Evolutionary conservation across 1,140 invertebrate species (phyloP).

Genomic region (Aphaenogaster floridana): DNA sequence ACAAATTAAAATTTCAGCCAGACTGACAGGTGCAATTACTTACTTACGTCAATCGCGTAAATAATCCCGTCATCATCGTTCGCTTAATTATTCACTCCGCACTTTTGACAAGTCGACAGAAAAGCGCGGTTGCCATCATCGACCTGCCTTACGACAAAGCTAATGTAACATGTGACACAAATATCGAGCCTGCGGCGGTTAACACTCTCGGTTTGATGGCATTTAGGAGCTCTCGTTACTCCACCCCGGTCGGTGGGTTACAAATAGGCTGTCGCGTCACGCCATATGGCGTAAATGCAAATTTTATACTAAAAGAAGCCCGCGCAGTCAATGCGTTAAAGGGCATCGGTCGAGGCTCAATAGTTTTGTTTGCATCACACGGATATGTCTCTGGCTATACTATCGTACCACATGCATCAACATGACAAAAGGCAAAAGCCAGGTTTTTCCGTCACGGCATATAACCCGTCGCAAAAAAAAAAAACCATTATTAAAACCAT

Average conservation of each 20-base stretch:
- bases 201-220: conserved; percentile 65
- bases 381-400: conserved; percentile 42
- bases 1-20: neutral
- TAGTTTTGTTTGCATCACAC: conserved; percentile 63
- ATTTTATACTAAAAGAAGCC: conserved; percentile 68
- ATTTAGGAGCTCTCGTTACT: conserved; percentile 67
- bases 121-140: conserved; percentile 1
- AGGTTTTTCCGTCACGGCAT: conserved; percentile 19
- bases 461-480: conserved; percentile 32
- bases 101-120: conserved; percentile 46
- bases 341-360: conserved; percentile 60
- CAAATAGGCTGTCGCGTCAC: conserved; percentile 65
- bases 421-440: conserved; percentile 58
- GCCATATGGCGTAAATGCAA: conserved; percentile 69
- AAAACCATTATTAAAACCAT: conserved; percentile 8
- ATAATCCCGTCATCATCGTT: neutral
- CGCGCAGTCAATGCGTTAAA: conserved; percentile 58
- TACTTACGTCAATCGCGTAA: conserved; percentile 13
- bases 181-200: conserved; percentile 62
- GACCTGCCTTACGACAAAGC: conserved; percentile 54
- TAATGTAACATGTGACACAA: conserved; percentile 65
- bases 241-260: conserved; percentile 61
- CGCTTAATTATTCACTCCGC: conserved; percentile 34
- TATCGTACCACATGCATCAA: conserved; percentile 53
- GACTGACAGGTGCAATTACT: neutral